Evolutionary conservation across 2,888 invertebrate species (phyloP).

Genomic region (Agonopterix subpropinquella): DNA sequence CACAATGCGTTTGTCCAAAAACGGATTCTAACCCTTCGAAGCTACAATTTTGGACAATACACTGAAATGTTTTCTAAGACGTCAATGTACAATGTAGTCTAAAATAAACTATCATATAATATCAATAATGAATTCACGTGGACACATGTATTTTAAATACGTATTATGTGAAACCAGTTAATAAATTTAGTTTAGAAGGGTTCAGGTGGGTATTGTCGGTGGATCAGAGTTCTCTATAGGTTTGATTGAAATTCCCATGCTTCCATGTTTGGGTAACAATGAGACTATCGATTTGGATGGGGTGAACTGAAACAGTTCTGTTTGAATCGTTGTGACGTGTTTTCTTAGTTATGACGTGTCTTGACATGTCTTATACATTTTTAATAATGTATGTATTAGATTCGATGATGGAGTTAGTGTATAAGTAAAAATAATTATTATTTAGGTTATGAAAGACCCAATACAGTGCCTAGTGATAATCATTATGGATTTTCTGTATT

Average conservation of each 20-base stretch:
- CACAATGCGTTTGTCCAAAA: constrained; percentile 30
- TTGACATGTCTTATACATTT: constrained; percentile 35
- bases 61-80: constrained; percentile 39
- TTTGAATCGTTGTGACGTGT: constrained; percentile 61
- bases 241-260: constrained; percentile 68
- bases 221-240: constrained; percentile 24
- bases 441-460: no score
- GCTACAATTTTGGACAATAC: constrained; percentile 20
- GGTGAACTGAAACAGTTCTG: constrained; percentile 45
- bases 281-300: constrained; percentile 49
- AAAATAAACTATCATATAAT: constrained; percentile 75
- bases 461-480: no score
- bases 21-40: constrained; percentile 28
- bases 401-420: no score
- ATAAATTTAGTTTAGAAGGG: constrained; percentile 39
- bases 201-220: constrained; percentile 36
- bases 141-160: constrained; percentile 75
- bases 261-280: constrained; percentile 33
- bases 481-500: no score
- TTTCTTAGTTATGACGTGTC: constrained; percentile 55
- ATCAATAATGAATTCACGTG: constrained; percentile 69
- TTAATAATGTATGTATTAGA: no score
- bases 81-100: constrained; percentile 39
- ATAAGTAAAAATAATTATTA: no score
- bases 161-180: constrained; percentile 71